phyloP scores from a whole-genome alignment of 2,888 invertebrate species.

The Dicranocentrus wangi region DNA sequence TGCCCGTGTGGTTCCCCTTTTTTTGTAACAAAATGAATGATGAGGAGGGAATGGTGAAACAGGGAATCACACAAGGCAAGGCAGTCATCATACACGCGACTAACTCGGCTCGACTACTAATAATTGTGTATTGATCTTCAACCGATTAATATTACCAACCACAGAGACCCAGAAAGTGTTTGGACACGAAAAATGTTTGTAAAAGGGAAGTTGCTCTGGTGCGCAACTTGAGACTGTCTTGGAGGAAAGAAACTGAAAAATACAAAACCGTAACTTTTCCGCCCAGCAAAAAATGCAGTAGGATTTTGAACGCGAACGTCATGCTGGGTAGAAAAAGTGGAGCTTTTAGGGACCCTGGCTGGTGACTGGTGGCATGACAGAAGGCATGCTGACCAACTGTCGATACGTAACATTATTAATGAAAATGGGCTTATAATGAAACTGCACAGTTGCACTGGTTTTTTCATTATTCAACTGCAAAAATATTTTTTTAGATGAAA shows the following conservation, averaged over 20 bases:
- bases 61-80: not conserved
- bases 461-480: too few relatives aligned
- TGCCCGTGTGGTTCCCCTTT: too few relatives aligned
- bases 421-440: not conserved
- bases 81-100: constrained; percentile 28
- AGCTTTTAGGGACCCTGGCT: not conserved
- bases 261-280: too few relatives aligned
- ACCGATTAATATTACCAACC: constrained; percentile 32
- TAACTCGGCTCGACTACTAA: not conserved
- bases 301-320: not conserved
- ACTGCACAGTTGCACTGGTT: too few relatives aligned
- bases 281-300: too few relatives aligned
- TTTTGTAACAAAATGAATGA: constrained; percentile 1
- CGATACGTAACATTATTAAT: not conserved
- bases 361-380: not conserved
- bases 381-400: constrained; percentile 3
- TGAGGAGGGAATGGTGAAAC: not conserved
- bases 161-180: not conserved
- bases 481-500: too few relatives aligned
- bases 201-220: too few relatives aligned
- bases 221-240: too few relatives aligned
- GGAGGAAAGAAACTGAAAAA: too few relatives aligned
- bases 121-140: constrained; percentile 46
- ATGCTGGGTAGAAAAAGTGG: not conserved
- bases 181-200: constrained; percentile 6